Base-by-base conservation (phyloP, 1,140 invertebrate species). In the Idris sp. region DNA sequence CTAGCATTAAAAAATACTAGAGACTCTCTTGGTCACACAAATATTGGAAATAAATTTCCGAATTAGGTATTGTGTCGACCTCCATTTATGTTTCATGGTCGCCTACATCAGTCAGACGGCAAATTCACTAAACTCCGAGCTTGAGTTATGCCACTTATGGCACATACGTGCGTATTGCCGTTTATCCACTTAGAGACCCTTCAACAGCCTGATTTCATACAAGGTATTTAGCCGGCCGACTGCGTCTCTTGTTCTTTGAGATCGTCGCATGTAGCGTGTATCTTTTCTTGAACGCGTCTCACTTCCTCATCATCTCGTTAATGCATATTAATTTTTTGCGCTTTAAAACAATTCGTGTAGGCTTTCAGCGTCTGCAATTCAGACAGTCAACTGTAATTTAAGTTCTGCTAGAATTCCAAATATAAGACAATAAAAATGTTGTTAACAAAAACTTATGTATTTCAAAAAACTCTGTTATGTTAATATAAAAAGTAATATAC, bases 161-260 rank as follows among this genome's bases (percentile, higher is more conserved):
- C 53, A 49, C 35, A 25, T 62, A 61, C 38, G 11, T 30, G 15
- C 38, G 43, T 59, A 58, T 53, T 46, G 28, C 38, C 71, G 53
- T 73, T 73, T 65, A 73, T 73, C 53, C 71, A 74, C 54, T 74
- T 74, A 67, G 49, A 51, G 53, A 46, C 69, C 69, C 53, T 65
- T 58, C 65, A 46, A 49, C 62, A 73, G 69, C 43, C 69, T 73
- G 59, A 65, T 73, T 73, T 73, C 53, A 73, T 64, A 58, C 48
- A 61, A 54, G 28, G 35, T 64, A 73, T 41, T 73, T 73, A 64
- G 33, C 35, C 22, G 67, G 38, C 15, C 56, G 26, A 46, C 48
- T 61, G 67, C 59, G 46, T 43, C 48, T 65, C 38, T 53, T 38
- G 35, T 56, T 67, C 49, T 48, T 25, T 25, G 8, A 4, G n/a